These are phyloP conservation scores for Hydrozoanthus tunicans DNA, from an alignment of 64 coral and sea anemone species.

Conservation along the genomic window DNA sequence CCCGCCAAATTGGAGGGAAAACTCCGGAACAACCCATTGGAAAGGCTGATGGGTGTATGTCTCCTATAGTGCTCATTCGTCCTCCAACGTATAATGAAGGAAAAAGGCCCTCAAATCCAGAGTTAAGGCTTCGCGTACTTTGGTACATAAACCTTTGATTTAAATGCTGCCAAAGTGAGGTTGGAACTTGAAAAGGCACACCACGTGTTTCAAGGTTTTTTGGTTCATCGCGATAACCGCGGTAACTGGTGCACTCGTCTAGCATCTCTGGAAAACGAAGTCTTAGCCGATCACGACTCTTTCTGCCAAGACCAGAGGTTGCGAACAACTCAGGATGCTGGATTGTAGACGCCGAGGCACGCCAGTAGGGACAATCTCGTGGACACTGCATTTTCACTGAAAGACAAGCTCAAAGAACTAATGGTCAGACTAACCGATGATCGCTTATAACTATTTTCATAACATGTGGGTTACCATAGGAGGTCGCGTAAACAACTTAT, in stretches of 20 bases:
- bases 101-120: conserved; percentile 29
- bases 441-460: conserved; percentile 39
- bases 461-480: conserved; percentile 13
- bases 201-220: conserved; percentile 3
- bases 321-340: conserved; percentile 13
- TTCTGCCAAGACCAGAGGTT: conserved; percentile 1
- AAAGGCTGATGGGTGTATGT: not conserved
- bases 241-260: conserved; percentile 9
- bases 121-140: not conserved
- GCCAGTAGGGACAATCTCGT: conserved; percentile 42
- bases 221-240: conserved; percentile 5
- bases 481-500: conserved; percentile 42
- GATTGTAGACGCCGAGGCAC: not conserved
- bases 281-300: not conserved
- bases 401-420: conserved; percentile 25
- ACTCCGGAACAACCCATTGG: not conserved
- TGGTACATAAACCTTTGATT: conserved; percentile 15
- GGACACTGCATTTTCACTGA: conserved; percentile 48
- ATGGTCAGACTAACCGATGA: not conserved
- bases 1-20: not conserved
- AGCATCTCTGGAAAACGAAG: conserved; percentile 11
- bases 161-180: conserved; percentile 29
- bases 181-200: conserved; percentile 12
- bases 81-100: conserved; percentile 34
- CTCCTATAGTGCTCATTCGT: conserved; percentile 9